Evolutionary conservation across 1,140 invertebrate genomes (phyloP), one percentile per base, ranked within the genome.

Genomic region (Brachystomella parvula): DNA sequence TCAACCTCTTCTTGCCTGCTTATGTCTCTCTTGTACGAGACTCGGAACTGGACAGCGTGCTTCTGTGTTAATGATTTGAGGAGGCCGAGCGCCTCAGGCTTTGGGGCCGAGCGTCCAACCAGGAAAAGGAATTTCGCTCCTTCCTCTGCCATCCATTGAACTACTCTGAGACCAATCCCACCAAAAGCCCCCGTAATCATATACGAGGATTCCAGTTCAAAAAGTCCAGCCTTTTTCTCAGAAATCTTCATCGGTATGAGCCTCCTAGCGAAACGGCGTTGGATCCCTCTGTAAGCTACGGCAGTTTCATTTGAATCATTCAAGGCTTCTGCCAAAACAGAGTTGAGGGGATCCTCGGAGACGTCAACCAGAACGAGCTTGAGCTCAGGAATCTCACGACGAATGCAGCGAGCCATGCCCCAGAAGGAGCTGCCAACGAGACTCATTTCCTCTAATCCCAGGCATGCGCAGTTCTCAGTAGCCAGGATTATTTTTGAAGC

Each of bases 61-160:
- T n/a, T n/a, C n/a, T n/a, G n/a, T n/a, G n/a, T 44, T 29, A 31
- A n/a, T 49, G 0, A 24, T 39, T 29, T 33, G 12, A 31, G 35
- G 24, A 9, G 29, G 17, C 17, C 28, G 33, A 1, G 44, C 39
- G 17, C 47, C 1, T 6, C 19, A 26, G 12, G 1, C 28, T 3
- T 58, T 61, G n/a, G 64, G 15, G 0, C 21, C 12, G 12, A 39
- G 19, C 35, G 35, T 6, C 61, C 29, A 49, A 49, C 28, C 17
- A 63, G 44, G 24, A 49, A 17, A 29, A 63, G 3, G 29, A 47
- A 31, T 35, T 63, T 63, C 2, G 61, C 61, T 2, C 61, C 61
- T 17, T 63, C 9, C 6, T n/a, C 15, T 24, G 47, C 2, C 61
- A 63, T 63, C 39, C 39, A 63, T 12, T 49, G 21, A 28, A 24